Base-by-base conservation (phyloP, 2,113 vertebrate species). In the Chelonoidis abingdonii region DNA sequence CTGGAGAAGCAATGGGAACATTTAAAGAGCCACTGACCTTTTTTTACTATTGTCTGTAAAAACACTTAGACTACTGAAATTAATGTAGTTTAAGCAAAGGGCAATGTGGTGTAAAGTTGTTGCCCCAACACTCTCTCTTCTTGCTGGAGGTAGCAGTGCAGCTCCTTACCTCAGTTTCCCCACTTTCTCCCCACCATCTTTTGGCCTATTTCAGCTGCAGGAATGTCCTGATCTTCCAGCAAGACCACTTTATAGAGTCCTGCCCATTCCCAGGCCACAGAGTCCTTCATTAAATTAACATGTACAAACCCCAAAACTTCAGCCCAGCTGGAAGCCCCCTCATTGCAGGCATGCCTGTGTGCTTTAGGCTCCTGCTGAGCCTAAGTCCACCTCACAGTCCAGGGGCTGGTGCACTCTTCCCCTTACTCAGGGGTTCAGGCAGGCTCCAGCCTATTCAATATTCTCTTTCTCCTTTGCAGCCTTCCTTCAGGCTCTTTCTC, bases 1-100 rank as follows among this genome's bases (percentile, higher is more conserved):
- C 1, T 5, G 4, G 14, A 69, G 11, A 41, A 86, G 7, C 78
- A 59, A 8, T 38, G 4, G 3, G n/a, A 2, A 9, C 47, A 0
- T n/a, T 65, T 59, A n/a, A 54, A 31, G 57, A n/a, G 1, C 8
- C 1, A 24, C 49, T 54, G 49, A 10, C 8, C 83, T 19, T 35
- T 76, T 76, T 19, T 76, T 93, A 5, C 8, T 57, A 52, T 50
- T 57, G 72, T 83, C 4, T 50, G 21, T 83, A 41, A 72, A 59
- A 88, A 14, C 65, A 56, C 75, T 52, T 16, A 88, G 80, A 41
- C 4, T 81, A 72, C 3, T 16, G 53, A 89, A 49, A 65, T 38
- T 75, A 41, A 75, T 72, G 19, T 53, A 29, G 35, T 54, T 29
- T 7, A 53, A 76, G 62, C 31, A 35, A 65, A 65, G 29, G 13